Conservation (phyloP, 2,888 invertebrate genomes). For the Malthinus seriepunctatus region DNA sequence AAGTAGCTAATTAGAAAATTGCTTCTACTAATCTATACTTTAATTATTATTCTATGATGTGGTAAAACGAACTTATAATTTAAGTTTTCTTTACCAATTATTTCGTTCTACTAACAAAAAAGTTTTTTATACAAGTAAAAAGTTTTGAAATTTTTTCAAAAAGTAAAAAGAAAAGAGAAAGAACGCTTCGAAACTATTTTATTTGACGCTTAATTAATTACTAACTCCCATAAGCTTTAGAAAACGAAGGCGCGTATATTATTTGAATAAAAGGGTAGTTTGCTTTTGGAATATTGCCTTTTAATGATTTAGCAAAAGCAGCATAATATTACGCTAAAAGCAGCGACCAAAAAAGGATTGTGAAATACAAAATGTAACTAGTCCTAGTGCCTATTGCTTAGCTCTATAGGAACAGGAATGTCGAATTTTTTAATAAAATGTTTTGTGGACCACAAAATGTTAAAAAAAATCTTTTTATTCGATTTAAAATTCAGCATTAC, state of each 20-base stretch:
- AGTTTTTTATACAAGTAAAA: neutral
- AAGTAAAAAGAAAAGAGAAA: neutral
- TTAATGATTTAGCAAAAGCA: conserved; percentile 13
- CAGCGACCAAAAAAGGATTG: neutral
- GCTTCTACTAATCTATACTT: too few relatives aligned
- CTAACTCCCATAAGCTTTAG: conserved; percentile 13
- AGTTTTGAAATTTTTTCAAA: neutral
- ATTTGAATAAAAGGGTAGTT: conserved; percentile 15
- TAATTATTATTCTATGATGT: too few relatives aligned
- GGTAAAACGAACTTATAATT: too few relatives aligned
- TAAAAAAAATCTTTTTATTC: too few relatives aligned
- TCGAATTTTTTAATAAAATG: too few relatives aligned
- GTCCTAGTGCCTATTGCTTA: too few relatives aligned
- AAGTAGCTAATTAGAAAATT: too few relatives aligned
- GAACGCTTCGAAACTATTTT: conserved; percentile 7
- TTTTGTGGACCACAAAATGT: too few relatives aligned
- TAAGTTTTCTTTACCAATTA: neutral
- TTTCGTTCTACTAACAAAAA: neutral
- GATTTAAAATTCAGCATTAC: too few relatives aligned
- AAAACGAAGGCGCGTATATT: conserved; percentile 8
- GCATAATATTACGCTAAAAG: conserved; percentile 4
- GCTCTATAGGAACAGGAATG: too few relatives aligned
- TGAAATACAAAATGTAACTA: too few relatives aligned
- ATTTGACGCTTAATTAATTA: conserved; percentile 22
- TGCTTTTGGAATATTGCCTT: conserved; percentile 18